Evolutionary conservation across 30 jellyfish, hydroid and myxozoan genomes (phyloP).

Genomic region (Aurelia sp.): DNA sequence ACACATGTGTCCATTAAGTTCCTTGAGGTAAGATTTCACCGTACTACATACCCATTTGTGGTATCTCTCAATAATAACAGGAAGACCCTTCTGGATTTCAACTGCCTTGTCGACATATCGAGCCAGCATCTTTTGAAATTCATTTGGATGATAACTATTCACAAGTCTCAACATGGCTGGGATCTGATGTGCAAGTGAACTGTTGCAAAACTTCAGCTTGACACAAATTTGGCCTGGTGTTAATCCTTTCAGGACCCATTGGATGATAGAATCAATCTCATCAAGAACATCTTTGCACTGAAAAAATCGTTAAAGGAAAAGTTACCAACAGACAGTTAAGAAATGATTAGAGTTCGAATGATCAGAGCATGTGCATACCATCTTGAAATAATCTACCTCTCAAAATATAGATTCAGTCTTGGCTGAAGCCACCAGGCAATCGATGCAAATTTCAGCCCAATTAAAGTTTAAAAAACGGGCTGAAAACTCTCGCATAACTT

Average conservation of each 20-base stretch:
- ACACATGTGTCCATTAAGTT: too few species aligned
- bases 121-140: not conserved
- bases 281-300: constrained; percentile 51
- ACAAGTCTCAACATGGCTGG: not conserved
- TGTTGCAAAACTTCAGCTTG: constrained; percentile 38
- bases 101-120: not conserved
- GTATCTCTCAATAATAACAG: constrained; percentile 22
- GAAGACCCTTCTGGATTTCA: constrained; percentile 24
- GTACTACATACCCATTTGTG: not conserved
- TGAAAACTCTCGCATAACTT: too few species aligned
- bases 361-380: too few species aligned
- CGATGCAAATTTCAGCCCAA: too few species aligned
- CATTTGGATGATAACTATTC: not conserved
- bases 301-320: not conserved
- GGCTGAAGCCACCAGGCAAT: too few species aligned
- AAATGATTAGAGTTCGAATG: too few species aligned
- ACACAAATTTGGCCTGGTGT: constrained; percentile 58
- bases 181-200: constrained; percentile 2
- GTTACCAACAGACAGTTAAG: too few species aligned
- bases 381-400: too few species aligned
- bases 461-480: too few species aligned
- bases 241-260: constrained; percentile 46
- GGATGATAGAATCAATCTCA: constrained; percentile 30
- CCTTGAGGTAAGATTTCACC: not conserved
- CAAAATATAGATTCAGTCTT: too few species aligned